Evolutionary conservation across 2,888 invertebrate genomes (phyloP).

Genomic region (Noctuana brunneofusca): DNA sequence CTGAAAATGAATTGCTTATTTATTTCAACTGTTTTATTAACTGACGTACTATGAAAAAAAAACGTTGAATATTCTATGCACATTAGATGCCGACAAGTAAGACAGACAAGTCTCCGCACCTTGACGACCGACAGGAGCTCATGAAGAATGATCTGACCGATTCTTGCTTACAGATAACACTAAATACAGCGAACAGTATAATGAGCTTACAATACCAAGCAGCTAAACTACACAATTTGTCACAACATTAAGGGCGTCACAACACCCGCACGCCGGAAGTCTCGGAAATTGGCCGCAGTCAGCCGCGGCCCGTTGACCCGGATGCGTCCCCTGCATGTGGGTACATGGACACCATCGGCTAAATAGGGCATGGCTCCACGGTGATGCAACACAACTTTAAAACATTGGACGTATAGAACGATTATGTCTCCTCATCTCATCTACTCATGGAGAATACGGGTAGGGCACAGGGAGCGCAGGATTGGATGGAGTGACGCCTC

Average conservation of each 20-base stretch:
- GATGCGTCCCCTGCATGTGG: background rate
- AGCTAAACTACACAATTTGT: background rate
- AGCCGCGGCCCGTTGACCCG: background rate
- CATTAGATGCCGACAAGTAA: too few species aligned
- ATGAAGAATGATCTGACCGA: too few species aligned
- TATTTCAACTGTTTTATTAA: background rate
- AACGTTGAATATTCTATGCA: too few species aligned
- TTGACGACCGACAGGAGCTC: too few species aligned
- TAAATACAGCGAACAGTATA: background rate
- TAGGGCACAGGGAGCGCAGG: too few species aligned
- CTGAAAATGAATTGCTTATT: background rate
- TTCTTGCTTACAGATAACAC: background rate
- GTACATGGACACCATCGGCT: background rate
- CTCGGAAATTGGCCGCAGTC: constrained; percentile 10
- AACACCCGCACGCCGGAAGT: constrained; percentile 4
- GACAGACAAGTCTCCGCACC: too few species aligned
- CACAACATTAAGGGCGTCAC: background rate
- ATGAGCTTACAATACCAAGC: background rate
- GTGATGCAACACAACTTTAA: too few species aligned
- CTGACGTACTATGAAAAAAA: too few species aligned
- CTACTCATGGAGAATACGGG: too few species aligned
- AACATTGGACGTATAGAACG: too few species aligned
- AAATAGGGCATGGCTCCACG: background rate
- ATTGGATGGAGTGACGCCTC: too few species aligned
- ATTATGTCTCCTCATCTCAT: too few species aligned